Evolutionary conservation across 2,797 vertebrate genomes (phyloP).

Genomic region (Gymnodraco acuticeps): DNA sequence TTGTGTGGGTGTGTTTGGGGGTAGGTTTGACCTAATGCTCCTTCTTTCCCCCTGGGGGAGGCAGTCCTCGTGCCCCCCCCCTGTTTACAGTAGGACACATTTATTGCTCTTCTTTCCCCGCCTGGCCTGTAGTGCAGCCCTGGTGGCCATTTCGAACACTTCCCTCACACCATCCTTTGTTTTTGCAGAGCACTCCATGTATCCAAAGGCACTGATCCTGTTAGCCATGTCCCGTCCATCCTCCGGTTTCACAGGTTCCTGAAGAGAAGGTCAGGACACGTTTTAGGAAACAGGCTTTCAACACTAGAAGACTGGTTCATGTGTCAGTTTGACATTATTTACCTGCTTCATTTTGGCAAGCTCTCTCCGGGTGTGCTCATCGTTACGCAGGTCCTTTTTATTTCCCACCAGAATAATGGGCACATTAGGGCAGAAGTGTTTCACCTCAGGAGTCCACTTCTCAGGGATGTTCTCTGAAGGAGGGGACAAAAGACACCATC

Average conservation of each 20-base stretch:
- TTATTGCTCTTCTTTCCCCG: conserved; percentile 95
- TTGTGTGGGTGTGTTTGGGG: conserved; percentile 75
- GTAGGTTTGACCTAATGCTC: conserved; percentile 73
- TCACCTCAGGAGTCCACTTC: conserved; percentile 98
- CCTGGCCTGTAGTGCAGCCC: conserved; percentile 97
- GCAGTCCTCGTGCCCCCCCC: conserved; percentile 73
- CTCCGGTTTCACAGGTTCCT: conserved; percentile 98
- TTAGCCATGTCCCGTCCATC: conserved; percentile 98
- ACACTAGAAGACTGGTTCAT: not conserved
- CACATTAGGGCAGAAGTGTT: conserved; percentile 99
- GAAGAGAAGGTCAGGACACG: not conserved
- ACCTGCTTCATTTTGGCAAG: conserved; percentile 99
- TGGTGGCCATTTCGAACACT: conserved; percentile 99
- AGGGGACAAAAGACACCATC: conserved; percentile 13
- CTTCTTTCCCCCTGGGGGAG: conserved; percentile 65
- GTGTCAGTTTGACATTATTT: conserved; percentile 17
- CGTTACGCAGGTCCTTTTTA: conserved; percentile 98
- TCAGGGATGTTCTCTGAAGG: conserved; percentile 97
- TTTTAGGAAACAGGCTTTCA: conserved; percentile 8
- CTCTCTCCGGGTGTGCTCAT: conserved; percentile 96
- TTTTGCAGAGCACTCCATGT: conserved; percentile 99
- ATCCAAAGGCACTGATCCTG: conserved; percentile 96
- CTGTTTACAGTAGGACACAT: conserved; percentile 94
- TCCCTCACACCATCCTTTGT: conserved; percentile 99
- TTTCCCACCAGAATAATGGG: conserved; percentile 99